A percentile compares a stretch with the other conserved stretches of the same genome.
Conservation (phyloP, 2,888 invertebrate genomes). For the Drosophila neotestacea region DNA sequence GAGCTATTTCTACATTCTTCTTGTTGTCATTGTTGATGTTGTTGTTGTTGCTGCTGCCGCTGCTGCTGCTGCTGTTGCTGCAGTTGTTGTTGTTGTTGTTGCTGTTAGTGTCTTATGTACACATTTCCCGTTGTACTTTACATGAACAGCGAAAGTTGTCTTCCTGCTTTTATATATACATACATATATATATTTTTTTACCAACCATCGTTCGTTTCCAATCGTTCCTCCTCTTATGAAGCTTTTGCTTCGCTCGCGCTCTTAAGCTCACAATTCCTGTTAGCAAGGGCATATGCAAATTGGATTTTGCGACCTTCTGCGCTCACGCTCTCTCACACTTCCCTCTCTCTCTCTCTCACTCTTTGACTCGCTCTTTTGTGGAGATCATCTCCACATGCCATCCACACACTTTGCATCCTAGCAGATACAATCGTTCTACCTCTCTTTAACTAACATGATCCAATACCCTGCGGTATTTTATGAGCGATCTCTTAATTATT, state of each 20-base stretch:
- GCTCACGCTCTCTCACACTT: conserved; percentile 14
- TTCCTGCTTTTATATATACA: conserved; percentile 69
- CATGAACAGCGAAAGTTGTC: conserved; percentile 81
- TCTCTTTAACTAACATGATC: neutral
- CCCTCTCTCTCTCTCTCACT: neutral
- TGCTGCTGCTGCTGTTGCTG: conserved; percentile 6
- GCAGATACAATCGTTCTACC: neutral
- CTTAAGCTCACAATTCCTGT: conserved; percentile 49
- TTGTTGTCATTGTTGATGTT: conserved; percentile 18
- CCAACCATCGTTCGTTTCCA: conserved; percentile 16
- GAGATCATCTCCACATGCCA: conserved; percentile 18
- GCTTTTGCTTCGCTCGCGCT: conserved; percentile 28
- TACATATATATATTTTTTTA: too few species aligned
- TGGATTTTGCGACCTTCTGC: conserved; percentile 51
- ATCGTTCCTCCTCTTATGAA: conserved; percentile 41
- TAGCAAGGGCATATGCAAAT: conserved; percentile 67
- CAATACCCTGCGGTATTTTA: neutral
- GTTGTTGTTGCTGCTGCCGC: conserved; percentile 10
- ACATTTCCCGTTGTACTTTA: conserved; percentile 56
- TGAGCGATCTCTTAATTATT: neutral
- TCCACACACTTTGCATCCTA: neutral
- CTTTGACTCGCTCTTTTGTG: conserved; percentile 1
- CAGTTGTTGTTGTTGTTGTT: neutral
- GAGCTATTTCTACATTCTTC: conserved; percentile 37
- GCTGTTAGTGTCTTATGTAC: conserved; percentile 24